Evolutionary conservation across 2,797 vertebrate genomes (phyloP).

Genomic region (Pristis pectinata): DNA sequence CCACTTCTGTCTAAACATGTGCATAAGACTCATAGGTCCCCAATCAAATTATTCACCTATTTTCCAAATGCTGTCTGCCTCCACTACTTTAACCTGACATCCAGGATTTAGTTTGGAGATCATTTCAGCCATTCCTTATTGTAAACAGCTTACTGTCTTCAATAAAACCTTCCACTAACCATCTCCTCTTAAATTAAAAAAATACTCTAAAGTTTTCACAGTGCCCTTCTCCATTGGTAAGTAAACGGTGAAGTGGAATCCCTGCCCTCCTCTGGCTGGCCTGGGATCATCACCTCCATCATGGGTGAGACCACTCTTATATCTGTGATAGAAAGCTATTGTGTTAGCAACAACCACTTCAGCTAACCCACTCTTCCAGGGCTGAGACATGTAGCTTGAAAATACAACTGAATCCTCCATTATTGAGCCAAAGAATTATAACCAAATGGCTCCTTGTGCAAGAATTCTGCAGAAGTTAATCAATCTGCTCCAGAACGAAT

Average conservation of each 20-base stretch:
- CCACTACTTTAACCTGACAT: not conserved
- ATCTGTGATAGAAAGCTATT: not conserved
- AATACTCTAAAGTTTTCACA: no score
- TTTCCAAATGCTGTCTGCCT: not conserved
- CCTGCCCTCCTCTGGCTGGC: not conserved
- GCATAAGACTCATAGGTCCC: not conserved
- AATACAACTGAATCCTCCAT: not conserved
- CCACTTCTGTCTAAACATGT: not conserved
- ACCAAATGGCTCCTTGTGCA: not conserved
- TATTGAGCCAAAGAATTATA: not conserved
- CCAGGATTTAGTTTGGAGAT: not conserved
- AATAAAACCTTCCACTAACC: not conserved
- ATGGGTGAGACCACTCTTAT: not conserved
- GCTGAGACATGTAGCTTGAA: not conserved
- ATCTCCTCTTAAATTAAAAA: not conserved
- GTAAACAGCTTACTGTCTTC: not conserved
- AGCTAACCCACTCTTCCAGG: not conserved
- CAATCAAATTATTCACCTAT: not conserved
- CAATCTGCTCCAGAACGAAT: not conserved
- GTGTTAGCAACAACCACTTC: not conserved
- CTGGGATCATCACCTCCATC: not conserved
- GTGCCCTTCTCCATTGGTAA: not conserved
- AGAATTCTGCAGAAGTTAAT: not conserved
- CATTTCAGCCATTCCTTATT: not conserved
- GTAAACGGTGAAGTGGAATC: not conserved